Conservation (phyloP, 2,113 vertebrate species). For the Ibidorhyncha struthersii region DNA sequence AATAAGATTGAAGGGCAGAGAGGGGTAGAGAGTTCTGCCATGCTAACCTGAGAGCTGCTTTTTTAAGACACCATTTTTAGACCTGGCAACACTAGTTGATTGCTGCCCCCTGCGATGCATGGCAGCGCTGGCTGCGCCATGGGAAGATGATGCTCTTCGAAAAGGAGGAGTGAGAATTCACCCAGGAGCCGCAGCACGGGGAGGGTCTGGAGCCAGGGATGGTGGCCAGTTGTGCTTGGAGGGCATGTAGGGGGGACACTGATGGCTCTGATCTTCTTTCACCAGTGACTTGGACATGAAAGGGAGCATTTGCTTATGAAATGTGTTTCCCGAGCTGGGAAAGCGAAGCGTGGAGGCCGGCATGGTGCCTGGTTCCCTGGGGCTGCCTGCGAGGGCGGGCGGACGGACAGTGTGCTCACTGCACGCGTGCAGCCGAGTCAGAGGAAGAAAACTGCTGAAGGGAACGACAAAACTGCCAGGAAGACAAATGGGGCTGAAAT, state of each 20-base stretch:
- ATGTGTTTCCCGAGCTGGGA: neutral
- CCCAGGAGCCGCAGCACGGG: neutral
- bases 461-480: neutral
- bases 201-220: neutral
- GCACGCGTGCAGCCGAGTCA: fast-evolving
- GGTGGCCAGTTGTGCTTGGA: neutral
- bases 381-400: fast-evolving
- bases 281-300: neutral
- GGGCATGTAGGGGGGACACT: neutral
- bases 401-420: neutral
- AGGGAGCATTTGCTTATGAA: neutral
- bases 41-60: neutral
- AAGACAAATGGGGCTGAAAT: neutral
- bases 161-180: neutral
- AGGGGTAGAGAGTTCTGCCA: neutral
- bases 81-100: neutral
- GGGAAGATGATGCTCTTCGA: neutral
- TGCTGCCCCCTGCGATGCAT: neutral
- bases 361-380: neutral
- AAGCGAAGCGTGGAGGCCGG: neutral
- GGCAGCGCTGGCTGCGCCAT: fast-evolving
- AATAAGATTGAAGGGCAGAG: neutral
- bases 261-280: neutral
- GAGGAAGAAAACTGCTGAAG: neutral
- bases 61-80: neutral